phyloP scores from a whole-genome alignment of 2,113 vertebrate genomes.

The Dicaeum eximium region DNA sequence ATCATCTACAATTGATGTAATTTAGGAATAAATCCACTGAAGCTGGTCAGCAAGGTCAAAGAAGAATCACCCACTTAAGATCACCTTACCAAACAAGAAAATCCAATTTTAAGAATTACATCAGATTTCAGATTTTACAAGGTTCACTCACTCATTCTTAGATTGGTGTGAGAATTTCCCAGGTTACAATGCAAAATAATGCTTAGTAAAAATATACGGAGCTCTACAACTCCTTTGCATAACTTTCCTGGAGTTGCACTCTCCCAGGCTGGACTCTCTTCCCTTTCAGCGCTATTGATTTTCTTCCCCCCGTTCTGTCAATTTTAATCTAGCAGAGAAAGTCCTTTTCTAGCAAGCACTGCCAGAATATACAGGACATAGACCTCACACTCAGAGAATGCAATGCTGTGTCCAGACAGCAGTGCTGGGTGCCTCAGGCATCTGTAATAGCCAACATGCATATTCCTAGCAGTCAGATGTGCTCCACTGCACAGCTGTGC shows the following conservation, averaged over 20 bases:
- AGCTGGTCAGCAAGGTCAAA: conserved; percentile 11
- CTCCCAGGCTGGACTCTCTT: conserved; percentile 48
- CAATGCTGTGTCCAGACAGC: conserved; percentile 8
- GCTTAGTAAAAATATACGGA: conserved; percentile 51
- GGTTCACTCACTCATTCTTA: neutral
- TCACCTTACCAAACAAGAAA: conserved; percentile 8
- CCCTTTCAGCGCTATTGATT: neutral
- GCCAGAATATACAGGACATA: conserved; percentile 28
- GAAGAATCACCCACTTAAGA: neutral
- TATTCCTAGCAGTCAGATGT: conserved; percentile 12
- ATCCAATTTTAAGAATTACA: conserved; percentile 4
- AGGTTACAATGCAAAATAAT: conserved; percentile 22
- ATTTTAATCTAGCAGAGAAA: conserved; percentile 25
- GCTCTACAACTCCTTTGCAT: conserved; percentile 47
- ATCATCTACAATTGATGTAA: neutral
- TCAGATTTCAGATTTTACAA: neutral
- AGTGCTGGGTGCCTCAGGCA: conserved; percentile 11
- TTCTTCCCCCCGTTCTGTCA: neutral
- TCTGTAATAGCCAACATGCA: neutral
- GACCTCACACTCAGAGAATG: neutral
- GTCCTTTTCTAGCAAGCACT: conserved; percentile 6
- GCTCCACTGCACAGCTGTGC: conserved; percentile 40
- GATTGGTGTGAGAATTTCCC: conserved; percentile 20
- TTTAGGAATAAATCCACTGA: neutral
- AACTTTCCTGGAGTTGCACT: conserved; percentile 47